A percentile compares a stretch with the other conserved stretches of the same genome.
These are phyloP conservation scores for Mormyrus proboscirostris DNA, from an alignment of 2,797 vertebrate genomes.

Conservation along the genomic window DNA sequence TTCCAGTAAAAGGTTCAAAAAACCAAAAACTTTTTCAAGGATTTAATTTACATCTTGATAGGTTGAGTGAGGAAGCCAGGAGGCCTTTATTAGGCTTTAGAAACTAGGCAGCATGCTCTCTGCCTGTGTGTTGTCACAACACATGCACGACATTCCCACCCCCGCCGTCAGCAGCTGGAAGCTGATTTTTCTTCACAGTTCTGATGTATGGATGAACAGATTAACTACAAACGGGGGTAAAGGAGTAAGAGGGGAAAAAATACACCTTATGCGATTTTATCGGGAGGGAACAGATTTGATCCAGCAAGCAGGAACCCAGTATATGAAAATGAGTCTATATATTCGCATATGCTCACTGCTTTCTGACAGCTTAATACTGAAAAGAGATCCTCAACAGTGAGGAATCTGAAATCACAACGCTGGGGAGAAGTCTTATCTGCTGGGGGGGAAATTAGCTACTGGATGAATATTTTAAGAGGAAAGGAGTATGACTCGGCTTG, in stretches of 20 bases:
- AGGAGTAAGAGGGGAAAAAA: background rate
- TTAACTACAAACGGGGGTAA: background rate
- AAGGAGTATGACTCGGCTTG: background rate
- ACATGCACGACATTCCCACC: background rate
- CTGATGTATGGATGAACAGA: background rate
- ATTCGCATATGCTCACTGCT: background rate
- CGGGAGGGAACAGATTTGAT: background rate
- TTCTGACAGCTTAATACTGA: background rate
- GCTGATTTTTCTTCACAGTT: background rate
- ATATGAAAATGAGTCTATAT: background rate
- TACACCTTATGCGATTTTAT: background rate
- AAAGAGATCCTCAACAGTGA: background rate
- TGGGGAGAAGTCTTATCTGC: background rate
- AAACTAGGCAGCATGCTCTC: background rate
- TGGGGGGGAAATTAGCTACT: background rate
- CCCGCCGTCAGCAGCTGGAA: background rate
- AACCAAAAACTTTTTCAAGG: background rate
- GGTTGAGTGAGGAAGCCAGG: background rate
- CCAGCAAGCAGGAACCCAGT: background rate
- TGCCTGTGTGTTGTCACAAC: background rate
- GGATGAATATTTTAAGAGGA: slow-evolving; percentile 1
- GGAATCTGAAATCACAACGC: background rate
- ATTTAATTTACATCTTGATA: background rate
- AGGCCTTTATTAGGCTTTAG: background rate
- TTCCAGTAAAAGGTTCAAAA: background rate